Percentiles rank a stretch among this genome's conserved stretches.
phyloP scores from a whole-genome alignment of 2,797 vertebrate species.

The Melanotaenia pygmaea region DNA sequence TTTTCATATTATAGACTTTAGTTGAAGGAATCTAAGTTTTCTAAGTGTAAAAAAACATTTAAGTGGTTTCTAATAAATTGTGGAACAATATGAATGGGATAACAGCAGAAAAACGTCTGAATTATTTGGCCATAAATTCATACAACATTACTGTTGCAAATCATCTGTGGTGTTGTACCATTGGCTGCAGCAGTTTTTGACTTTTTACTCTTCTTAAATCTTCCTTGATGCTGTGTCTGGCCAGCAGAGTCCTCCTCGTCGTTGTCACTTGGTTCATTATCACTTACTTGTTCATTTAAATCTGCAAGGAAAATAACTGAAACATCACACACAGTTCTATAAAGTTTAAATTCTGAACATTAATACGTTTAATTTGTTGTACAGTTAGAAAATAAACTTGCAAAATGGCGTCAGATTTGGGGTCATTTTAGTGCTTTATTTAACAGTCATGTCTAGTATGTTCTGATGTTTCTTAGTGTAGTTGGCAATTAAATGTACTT shows the following conservation, averaged over 20 bases:
- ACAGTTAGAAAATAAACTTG: not conserved
- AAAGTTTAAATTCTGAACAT: not conserved
- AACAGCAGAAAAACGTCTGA: not conserved
- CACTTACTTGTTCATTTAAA: constrained; percentile 23
- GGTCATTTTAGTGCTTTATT: not conserved
- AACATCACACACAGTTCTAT: not conserved
- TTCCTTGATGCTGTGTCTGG: not conserved
- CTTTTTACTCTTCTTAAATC: constrained; percentile 11
- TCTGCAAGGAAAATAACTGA: constrained; percentile 21
- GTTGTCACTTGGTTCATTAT: constrained; percentile 1
- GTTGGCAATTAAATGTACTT: not conserved
- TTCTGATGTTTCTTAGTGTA: not conserved
- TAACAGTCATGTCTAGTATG: not conserved
- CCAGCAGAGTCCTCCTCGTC: constrained; percentile 10
- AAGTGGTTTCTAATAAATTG: not conserved
- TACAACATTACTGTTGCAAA: not conserved
- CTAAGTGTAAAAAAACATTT: no score
- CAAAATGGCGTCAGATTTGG: not conserved
- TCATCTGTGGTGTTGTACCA: constrained; percentile 34
- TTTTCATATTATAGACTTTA: no score
- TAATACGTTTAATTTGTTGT: no score
- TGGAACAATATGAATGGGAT: not conserved
- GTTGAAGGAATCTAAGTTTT: no score
- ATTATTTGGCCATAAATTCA: not conserved
- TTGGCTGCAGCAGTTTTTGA: not conserved